phyloP scores from a whole-genome alignment of 2,888 invertebrate genomes.

The Lithophane leautieri region DNA sequence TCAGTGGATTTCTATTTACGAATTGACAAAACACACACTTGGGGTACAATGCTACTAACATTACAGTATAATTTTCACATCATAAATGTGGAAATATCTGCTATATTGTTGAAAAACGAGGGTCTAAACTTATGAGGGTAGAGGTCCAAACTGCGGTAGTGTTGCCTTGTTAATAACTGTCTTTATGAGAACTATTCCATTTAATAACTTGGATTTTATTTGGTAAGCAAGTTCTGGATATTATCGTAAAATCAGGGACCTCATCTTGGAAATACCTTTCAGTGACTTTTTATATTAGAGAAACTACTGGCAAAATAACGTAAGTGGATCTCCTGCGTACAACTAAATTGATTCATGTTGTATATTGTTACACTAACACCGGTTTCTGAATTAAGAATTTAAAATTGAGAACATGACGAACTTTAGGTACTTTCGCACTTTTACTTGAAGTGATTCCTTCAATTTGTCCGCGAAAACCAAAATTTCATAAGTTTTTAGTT shows the following conservation, averaged over 20 bases:
- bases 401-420: neutral
- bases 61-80: constrained; percentile 19
- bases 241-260: neutral
- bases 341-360: neutral
- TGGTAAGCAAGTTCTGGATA: neutral
- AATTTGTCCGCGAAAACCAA: neutral
- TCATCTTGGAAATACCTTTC: neutral
- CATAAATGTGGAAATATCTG: constrained; percentile 28
- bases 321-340: neutral
- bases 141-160: constrained; percentile 8
- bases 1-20: neutral
- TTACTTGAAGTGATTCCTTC: neutral
- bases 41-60: neutral
- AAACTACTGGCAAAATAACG: neutral
- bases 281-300: neutral
- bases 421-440: neutral
- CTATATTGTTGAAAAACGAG: constrained; percentile 55
- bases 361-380: neutral
- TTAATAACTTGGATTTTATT: neutral
- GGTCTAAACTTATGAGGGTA: constrained; percentile 50
- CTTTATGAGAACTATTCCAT: constrained; percentile 21
- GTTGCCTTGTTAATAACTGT: constrained; percentile 28
- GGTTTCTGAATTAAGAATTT: neutral
- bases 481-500: neutral
- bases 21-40: neutral